A percentile compares a stretch with the other conserved stretches of the same genome.
These are phyloP conservation scores for Aproaerema taeniolella DNA, from an alignment of 2,888 invertebrate genomes.

Conservation along the genomic window DNA sequence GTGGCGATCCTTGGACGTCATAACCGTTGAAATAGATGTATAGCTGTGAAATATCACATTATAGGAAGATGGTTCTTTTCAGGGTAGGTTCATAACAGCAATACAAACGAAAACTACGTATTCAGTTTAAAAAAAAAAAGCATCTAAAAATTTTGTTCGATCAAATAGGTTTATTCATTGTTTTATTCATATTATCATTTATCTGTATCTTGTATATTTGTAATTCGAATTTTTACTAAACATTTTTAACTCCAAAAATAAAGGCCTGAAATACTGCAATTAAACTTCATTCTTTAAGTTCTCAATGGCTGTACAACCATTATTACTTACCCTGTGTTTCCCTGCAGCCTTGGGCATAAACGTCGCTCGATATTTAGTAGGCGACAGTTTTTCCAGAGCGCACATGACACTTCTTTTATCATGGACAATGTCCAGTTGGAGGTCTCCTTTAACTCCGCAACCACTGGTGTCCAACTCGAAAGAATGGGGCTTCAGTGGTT, in stretches of 20 bases:
- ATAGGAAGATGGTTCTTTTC: neutral
- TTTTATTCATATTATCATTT: too few relatives aligned
- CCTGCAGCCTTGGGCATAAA: conserved; percentile 88
- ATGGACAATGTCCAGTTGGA: conserved; percentile 93
- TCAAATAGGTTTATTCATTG: too few relatives aligned
- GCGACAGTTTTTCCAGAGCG: conserved; percentile 87
- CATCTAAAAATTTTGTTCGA: too few relatives aligned
- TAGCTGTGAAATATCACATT: conserved; percentile 72
- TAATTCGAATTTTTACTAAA: too few relatives aligned
- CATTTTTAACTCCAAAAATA: too few relatives aligned
- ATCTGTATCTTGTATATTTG: too few relatives aligned
- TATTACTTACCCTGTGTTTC: conserved; percentile 84
- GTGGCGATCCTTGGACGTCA: conserved; percentile 89
- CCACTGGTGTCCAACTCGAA: conserved; percentile 82
- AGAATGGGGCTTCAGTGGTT: conserved; percentile 91
- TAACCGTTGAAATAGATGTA: conserved; percentile 97
- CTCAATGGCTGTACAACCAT: too few relatives aligned
- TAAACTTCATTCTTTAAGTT: too few relatives aligned
- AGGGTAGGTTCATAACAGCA: neutral
- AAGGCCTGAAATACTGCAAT: too few relatives aligned
- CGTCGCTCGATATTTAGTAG: conserved; percentile 86
- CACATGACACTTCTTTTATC: conserved; percentile 91
- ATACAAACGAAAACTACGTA: too few relatives aligned
- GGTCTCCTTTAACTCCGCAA: conserved; percentile 87
- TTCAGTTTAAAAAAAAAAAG: too few relatives aligned